Evolutionary conservation across 1,140 invertebrate species (phyloP).

Genomic region (Brachystomella parvula): DNA sequence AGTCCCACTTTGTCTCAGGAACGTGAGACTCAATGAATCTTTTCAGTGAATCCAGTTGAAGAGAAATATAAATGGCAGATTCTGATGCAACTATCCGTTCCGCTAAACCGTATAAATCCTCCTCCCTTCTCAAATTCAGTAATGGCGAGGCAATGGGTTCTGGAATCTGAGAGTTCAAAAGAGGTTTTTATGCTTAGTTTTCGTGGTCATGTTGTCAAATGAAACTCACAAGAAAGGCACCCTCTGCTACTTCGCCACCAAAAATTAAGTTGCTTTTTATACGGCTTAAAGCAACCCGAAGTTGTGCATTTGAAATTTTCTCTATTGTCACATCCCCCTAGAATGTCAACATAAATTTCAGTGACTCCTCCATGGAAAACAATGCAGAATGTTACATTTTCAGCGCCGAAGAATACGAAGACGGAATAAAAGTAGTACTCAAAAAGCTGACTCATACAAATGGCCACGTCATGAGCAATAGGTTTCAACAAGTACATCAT

Average conservation of each 20-base stretch:
- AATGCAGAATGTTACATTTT: slow-evolving; percentile 51
- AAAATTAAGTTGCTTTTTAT: slow-evolving; percentile 61
- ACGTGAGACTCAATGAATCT: slow-evolving; percentile 45
- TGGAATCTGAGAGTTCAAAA: slow-evolving; percentile 44
- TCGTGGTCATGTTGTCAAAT: slow-evolving; percentile 5
- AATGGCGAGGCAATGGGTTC: slow-evolving; percentile 60
- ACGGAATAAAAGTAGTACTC: slow-evolving; percentile 91
- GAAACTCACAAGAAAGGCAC: too few relatives aligned
- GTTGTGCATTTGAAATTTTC: slow-evolving; percentile 43
- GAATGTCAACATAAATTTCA: slow-evolving; percentile 27
- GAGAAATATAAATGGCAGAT: slow-evolving; percentile 56
- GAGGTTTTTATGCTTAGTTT: not conserved
- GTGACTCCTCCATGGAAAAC: not conserved
- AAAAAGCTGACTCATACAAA: slow-evolving; percentile 85
- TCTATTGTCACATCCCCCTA: slow-evolving; percentile 38
- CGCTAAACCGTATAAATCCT: slow-evolving; percentile 67
- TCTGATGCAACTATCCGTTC: slow-evolving; percentile 86
- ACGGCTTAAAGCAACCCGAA: slow-evolving; percentile 64
- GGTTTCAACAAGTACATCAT: slow-evolving; percentile 85
- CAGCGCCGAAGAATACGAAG: slow-evolving; percentile 76
- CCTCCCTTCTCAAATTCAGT: slow-evolving; percentile 42
- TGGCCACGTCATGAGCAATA: slow-evolving; percentile 83
- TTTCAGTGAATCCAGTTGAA: slow-evolving; percentile 50
- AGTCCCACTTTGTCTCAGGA: slow-evolving; percentile 30
- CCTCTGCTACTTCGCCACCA: slow-evolving; percentile 40